phyloP scores from a whole-genome alignment of 2,888 invertebrate genomes.

The Ophion obscuratus region DNA sequence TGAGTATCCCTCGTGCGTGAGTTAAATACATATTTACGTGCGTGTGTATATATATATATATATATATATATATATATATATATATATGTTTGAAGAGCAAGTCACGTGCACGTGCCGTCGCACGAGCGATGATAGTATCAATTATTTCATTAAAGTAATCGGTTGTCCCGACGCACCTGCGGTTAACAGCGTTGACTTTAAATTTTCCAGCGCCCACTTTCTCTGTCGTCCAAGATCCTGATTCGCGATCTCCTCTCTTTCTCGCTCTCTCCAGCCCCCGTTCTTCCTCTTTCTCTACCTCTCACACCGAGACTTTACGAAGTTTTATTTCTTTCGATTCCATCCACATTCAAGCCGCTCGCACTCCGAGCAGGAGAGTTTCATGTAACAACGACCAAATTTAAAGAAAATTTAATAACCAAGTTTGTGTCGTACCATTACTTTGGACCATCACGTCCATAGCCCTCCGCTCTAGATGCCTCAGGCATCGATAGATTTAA shows the following conservation, averaged over 20 bases:
- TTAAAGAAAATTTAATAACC: too few relatives aligned
- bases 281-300: background rate
- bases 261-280: background rate
- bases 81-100: slow-evolving; percentile 8
- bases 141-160: slow-evolving; percentile 68
- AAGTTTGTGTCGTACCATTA: too few relatives aligned
- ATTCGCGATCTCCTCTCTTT: slow-evolving; percentile 1
- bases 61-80: slow-evolving; percentile 5
- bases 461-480: too few relatives aligned
- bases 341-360: background rate
- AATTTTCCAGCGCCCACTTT: slow-evolving; percentile 42
- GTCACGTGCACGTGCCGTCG: slow-evolving; percentile 41
- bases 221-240: background rate
- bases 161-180: slow-evolving; percentile 34
- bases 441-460: too few relatives aligned
- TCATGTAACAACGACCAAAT: too few relatives aligned
- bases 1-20: slow-evolving; percentile 52
- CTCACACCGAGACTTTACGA: background rate
- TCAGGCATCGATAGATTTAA: too few relatives aligned
- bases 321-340: slow-evolving; percentile 8
- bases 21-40: slow-evolving; percentile 32
- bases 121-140: slow-evolving; percentile 54
- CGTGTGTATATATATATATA: background rate
- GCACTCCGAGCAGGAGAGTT: too few relatives aligned
- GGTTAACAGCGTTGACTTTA: slow-evolving; percentile 52